Evolutionary conservation across 2,113 vertebrate genomes (phyloP).

Genomic region (Perccottus glenii): DNA sequence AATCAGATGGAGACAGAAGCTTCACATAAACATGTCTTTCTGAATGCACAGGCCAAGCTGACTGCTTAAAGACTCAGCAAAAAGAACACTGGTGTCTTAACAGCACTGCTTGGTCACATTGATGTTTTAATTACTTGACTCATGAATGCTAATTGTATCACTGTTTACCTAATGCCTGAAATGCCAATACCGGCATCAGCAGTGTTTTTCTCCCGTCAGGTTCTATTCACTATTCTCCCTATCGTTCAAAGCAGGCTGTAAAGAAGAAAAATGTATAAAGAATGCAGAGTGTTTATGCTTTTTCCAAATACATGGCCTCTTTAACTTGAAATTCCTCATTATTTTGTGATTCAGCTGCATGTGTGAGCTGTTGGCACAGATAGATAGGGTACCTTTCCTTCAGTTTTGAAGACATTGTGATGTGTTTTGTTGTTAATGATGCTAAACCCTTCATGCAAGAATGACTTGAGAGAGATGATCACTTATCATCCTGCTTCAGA

Average conservation of each 20-base stretch:
- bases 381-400: neutral
- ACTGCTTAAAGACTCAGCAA: constrained; percentile 36
- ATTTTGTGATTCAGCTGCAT: constrained; percentile 4
- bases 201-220: constrained; percentile 34
- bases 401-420: constrained; percentile 15
- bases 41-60: constrained; percentile 24
- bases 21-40: constrained; percentile 3
- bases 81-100: constrained; percentile 48
- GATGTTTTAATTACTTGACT: constrained; percentile 81
- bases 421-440: constrained; percentile 64
- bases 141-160: constrained; percentile 80
- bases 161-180: constrained; percentile 66
- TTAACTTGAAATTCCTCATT: no score
- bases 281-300: neutral
- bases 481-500: constrained; percentile 71
- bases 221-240: constrained; percentile 35
- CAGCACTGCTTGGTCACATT: constrained; percentile 59
- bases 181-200: constrained; percentile 71
- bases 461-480: constrained; percentile 70
- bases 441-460: constrained; percentile 68
- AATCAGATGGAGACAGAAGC: neutral
- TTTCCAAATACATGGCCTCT: neutral
- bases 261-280: neutral
- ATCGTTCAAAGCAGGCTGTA: neutral
- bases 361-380: constrained; percentile 2